These are phyloP conservation scores for Spisula solida DNA, from an alignment of 2,888 invertebrate species.

Conservation along the genomic window DNA sequence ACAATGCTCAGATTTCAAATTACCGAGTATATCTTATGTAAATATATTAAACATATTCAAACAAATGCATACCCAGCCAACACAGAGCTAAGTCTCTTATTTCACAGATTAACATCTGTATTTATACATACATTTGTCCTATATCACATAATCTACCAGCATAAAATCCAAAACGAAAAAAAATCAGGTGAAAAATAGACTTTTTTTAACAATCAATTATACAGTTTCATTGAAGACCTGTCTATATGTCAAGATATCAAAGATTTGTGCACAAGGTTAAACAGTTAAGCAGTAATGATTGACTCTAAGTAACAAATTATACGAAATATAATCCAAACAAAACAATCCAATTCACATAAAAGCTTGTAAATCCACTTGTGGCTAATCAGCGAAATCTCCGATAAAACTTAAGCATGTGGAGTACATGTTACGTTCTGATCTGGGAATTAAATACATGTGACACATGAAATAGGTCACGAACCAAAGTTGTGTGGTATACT, in stretches of 20 bases:
- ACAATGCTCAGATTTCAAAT: background rate
- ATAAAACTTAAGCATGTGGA: background rate
- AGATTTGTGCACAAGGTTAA: background rate
- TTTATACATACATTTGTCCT: background rate
- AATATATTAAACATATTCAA: background rate
- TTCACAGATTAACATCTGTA: background rate
- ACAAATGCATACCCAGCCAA: background rate
- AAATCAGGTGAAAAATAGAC: background rate
- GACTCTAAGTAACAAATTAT: slow-evolving; percentile 1
- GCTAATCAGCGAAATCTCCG: slow-evolving; percentile 6
- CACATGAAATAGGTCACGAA: background rate
- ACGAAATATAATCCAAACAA: background rate
- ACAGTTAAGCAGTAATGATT: background rate
- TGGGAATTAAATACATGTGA: background rate
- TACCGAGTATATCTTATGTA: background rate
- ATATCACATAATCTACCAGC: background rate
- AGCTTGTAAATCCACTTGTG: background rate
- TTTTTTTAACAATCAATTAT: background rate
- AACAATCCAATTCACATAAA: slow-evolving; percentile 1
- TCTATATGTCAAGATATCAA: background rate
- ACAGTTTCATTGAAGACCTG: background rate
- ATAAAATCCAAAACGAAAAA: background rate
- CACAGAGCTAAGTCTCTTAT: background rate
- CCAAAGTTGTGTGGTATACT: background rate
- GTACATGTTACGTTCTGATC: background rate